Conservation (phyloP, 2,113 vertebrate species). For the Phoenicopterus ruber region DNA sequence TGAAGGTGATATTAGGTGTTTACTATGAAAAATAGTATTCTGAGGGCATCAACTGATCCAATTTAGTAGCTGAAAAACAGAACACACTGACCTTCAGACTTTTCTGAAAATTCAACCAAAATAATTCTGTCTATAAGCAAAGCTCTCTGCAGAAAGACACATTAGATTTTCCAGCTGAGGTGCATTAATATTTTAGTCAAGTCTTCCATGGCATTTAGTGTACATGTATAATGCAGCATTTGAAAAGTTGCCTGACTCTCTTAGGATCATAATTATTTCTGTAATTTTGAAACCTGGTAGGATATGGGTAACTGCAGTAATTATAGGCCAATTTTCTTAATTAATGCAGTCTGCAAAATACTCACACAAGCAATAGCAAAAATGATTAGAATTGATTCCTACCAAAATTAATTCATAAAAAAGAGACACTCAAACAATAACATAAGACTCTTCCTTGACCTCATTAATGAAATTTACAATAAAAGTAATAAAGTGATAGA, state of each 20-base stretch:
- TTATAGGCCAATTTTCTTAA: slow-evolving; percentile 69
- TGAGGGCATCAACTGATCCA: not conserved
- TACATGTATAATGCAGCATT: slow-evolving; percentile 58
- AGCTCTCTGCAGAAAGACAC: not conserved
- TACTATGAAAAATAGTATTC: not conserved
- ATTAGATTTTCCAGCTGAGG: not conserved
- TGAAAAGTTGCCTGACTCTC: slow-evolving; percentile 52
- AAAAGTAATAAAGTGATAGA: not conserved
- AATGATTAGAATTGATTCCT: slow-evolving; percentile 61
- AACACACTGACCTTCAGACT: not conserved
- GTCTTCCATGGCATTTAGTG: slow-evolving; percentile 44
- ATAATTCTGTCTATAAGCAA: not conserved
- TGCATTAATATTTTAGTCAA: slow-evolving; percentile 66
- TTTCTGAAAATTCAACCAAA: not conserved
- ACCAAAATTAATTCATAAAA: slow-evolving; percentile 61
- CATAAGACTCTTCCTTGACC: not conserved
- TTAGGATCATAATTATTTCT: slow-evolving; percentile 57
- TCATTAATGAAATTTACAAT: slow-evolving; percentile 28
- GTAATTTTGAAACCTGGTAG: slow-evolving; percentile 49
- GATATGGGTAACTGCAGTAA: slow-evolving; percentile 40
- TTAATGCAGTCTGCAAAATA: slow-evolving; percentile 65
- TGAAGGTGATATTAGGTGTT: not conserved
- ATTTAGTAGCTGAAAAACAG: not conserved
- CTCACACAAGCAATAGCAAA: slow-evolving; percentile 45
- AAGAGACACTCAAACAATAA: slow-evolving; percentile 31